Conservation (phyloP, 2,113 vertebrate genomes). For the Tenrec ecaudatus region DNA sequence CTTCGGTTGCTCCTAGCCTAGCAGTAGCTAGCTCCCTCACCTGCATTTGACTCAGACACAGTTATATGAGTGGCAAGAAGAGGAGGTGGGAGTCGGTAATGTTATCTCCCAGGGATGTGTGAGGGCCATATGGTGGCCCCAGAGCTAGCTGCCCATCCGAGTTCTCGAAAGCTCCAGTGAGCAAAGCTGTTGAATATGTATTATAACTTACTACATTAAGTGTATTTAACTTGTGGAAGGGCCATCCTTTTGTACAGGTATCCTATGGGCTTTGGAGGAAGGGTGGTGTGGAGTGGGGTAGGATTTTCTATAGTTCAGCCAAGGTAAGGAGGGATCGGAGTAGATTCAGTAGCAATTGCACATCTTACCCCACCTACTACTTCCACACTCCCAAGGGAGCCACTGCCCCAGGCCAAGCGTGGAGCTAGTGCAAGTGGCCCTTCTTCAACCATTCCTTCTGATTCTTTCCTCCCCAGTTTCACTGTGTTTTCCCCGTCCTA, state of each 20-base stretch:
- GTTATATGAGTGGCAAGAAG: not conserved
- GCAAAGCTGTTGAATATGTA: not conserved
- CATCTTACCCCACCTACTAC: rapidly evolving
- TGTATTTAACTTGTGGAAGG: not conserved
- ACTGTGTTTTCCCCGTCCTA: not conserved
- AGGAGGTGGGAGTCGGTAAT: not conserved
- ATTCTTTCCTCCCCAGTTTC: not conserved
- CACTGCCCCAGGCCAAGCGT: not conserved
- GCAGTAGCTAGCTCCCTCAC: not conserved
- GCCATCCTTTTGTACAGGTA: not conserved
- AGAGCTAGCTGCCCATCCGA: not conserved
- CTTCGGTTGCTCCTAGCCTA: not conserved
- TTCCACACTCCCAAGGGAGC: not conserved
- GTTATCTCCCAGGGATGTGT: not conserved
- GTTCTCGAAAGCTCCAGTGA: not conserved
- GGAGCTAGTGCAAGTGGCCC: not conserved
- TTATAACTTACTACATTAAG: not conserved
- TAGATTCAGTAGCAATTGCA: not conserved
- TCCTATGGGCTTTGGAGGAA: not conserved
- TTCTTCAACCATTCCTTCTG: not conserved
- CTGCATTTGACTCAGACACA: not conserved
- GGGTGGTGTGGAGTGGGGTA: not conserved
- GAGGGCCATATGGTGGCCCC: not conserved
- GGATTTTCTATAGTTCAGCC: not conserved
- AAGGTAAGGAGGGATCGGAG: not conserved